These are phyloP conservation scores for Barypeithes pellucidus DNA, from an alignment of 2,888 invertebrate genomes.

Conservation along the genomic window DNA sequence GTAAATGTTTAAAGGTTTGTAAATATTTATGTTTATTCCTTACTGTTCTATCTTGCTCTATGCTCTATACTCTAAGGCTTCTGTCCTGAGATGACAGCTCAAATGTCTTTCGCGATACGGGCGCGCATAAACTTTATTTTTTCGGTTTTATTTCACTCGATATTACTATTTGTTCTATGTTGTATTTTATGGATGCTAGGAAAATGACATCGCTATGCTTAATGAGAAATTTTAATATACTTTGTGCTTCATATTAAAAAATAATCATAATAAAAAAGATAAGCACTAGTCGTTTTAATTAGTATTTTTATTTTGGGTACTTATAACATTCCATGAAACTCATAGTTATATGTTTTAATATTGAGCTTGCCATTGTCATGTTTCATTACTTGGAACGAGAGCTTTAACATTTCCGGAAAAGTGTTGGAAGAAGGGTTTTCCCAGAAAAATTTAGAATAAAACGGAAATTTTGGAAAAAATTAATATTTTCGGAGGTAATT, in stretches of 20 bases:
- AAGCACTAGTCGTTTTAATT: too few species aligned
- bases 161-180: constrained; percentile 26
- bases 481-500: too few species aligned
- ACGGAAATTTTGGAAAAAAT: too few species aligned
- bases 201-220: constrained; percentile 6
- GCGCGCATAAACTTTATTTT: constrained; percentile 27
- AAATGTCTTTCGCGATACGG: constrained; percentile 21
- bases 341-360: too few species aligned
- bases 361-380: too few species aligned
- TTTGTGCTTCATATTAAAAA: constrained; percentile 4
- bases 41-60: not conserved
- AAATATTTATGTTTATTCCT: not conserved
- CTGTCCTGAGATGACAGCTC: constrained; percentile 8
- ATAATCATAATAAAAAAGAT: not conserved
- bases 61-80: constrained; percentile 1
- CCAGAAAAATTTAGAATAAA: too few species aligned
- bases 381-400: too few species aligned
- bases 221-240: constrained; percentile 6
- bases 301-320: too few species aligned
- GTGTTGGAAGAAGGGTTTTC: too few species aligned
- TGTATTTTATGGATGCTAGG: constrained; percentile 11
- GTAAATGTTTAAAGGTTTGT: too few species aligned
- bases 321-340: too few species aligned
- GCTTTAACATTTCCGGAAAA: too few species aligned
- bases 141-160: constrained; percentile 26